phyloP scores from a whole-genome alignment of 2,113 vertebrate species.

The Odocoileus hemionus region DNA sequence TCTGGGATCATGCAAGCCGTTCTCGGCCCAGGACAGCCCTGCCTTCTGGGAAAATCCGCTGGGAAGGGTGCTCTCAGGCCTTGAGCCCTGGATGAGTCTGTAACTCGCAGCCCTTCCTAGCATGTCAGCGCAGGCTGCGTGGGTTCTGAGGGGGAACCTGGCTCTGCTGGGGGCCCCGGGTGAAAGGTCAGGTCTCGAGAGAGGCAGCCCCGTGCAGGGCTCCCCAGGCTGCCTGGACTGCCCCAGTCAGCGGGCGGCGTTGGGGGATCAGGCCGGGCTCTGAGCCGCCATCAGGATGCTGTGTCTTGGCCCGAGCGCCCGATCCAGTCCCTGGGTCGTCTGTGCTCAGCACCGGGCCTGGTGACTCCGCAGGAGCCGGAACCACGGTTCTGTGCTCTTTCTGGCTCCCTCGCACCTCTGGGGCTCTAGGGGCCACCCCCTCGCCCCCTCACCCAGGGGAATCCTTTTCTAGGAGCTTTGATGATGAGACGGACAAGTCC shows the following conservation, averaged over 20 bases:
- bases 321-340: accelerated
- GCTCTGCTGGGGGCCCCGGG: not conserved
- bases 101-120: accelerated
- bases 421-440: not conserved
- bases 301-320: accelerated
- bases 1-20: not conserved
- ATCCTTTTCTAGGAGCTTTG: not conserved
- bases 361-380: accelerated
- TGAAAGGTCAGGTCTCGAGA: not conserved
- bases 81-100: not conserved
- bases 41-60: not conserved
- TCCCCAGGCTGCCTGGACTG: not conserved
- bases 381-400: accelerated
- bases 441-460: not conserved
- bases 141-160: not conserved
- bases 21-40: not conserved
- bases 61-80: not conserved
- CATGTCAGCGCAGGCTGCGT: accelerated
- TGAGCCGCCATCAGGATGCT: accelerated
- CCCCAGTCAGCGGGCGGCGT: not conserved
- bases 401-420: not conserved
- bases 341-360: accelerated
- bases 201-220: accelerated
- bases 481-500: not conserved
- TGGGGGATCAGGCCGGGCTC: no score